Base-by-base conservation (phyloP, 1,140 invertebrate genomes). In the Plutomurus gul region DNA sequence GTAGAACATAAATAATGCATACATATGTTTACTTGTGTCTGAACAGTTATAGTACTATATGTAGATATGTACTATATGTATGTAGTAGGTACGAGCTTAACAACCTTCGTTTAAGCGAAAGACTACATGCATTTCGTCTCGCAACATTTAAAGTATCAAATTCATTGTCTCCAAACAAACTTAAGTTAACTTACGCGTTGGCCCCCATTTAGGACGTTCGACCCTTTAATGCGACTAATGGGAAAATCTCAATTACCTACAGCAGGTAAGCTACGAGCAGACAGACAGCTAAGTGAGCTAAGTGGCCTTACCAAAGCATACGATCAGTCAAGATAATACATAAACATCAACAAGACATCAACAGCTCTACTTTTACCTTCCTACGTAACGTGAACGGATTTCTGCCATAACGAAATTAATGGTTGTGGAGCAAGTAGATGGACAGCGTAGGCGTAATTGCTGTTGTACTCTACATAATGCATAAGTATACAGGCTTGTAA, bases 231-330 rank as follows among this genome's bases (percentile, higher is more conserved):
- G 70, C 25, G 70, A 22, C 70, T 72, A 72, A 72, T 72, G 70
- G 70, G 36, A 72, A 72, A 72, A 72, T 72, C 36, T 72, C 65
- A 71, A 37, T 71, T 71, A 71, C 70, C 70, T 72, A 72, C 70
- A 72, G 70, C 70, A 72, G 70, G 70, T 72, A 46, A 72, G 70
- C 22, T 40, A n/a, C 40, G 40, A 43, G 40, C 37, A 72, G 37
- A 39, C 37, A 25, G 33, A 20, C 30, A 65, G 39, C 36, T 72
- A 40, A 72, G 70, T 72, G 36, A 37, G 22, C 36, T 70, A n/a
- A n/a, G n/a, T n/a, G 33, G 18, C 60, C 33, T 72, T 72, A 72
- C 70, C 40, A 40, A 72, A 39, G 18, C 40, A 72, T 33, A 65
- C 36, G 56, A 65, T 65, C 56, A 65, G 56, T 65, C 56, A 65